Evolutionary conservation across 2,113 vertebrate genomes (phyloP), one percentile per base, ranked within the genome.

Genomic region (Eretmochelys imbricata): DNA sequence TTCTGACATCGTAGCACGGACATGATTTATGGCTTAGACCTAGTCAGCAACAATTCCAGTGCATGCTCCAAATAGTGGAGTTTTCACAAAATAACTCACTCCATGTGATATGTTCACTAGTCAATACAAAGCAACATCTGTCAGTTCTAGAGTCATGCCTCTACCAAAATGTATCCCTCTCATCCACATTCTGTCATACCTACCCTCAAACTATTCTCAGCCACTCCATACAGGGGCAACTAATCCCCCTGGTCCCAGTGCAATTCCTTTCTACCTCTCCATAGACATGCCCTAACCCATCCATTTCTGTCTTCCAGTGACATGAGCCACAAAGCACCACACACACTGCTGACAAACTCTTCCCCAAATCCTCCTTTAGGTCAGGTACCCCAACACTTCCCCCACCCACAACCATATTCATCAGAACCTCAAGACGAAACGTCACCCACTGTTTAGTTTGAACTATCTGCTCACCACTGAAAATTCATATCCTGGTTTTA

Each of bases 341-440:
- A 54, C n/a, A 53, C 85, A 80, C 59, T 72, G 5, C 16, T 87
- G 20, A 54, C 1, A 76, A 46, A 38, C 6, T 46, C 72, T 49
- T 79, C 4, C 22, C 42, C 89, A 42, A 49, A 91, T 20, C 59
- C 46, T 59, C 65, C 16, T 84, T 65, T 50, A 88, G 49, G 88
- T 8, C 38, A 0, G 0, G 2, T 72, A 13, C 27, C 55, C 81
- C 35, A 93, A 12, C 22, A 82, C 22, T 29, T 75, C 38, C 42
- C 27, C 69, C 8, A 49, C 16, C 27, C 38, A 25, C 9, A 20
- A 54, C 48, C n/a, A 5, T 72, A 78, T 57, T 78, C 69, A 24
- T 51, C 53, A 19, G 5, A 29, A 50, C 3, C 76, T 80, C 1
- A 50, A 42, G 22, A 31, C 59, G 31, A 78, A 93, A 49, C 1